phyloP scores from a whole-genome alignment of 30 jellyfish, hydroid and myxozoan species.

The Aurelia sp. region DNA sequence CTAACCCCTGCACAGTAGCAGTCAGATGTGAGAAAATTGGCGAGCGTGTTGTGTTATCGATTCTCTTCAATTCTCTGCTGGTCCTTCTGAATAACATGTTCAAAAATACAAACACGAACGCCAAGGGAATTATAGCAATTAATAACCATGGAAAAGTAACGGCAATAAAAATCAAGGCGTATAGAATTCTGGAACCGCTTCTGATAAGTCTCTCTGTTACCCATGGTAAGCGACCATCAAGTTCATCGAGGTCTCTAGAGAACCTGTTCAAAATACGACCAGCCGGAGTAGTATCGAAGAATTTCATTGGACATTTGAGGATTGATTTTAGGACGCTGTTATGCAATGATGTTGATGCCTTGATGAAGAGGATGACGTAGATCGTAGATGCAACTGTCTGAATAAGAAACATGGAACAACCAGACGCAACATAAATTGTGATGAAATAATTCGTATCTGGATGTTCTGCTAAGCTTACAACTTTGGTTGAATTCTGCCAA shows the following conservation, averaged over 20 bases:
- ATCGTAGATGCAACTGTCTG: slow-evolving; percentile 39
- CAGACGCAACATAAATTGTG: slow-evolving; percentile 50
- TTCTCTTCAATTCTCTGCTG: slow-evolving; percentile 65
- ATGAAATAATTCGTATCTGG: slow-evolving; percentile 56
- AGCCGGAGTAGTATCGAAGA: slow-evolving; percentile 75
- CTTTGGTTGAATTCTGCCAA: slow-evolving; percentile 8
- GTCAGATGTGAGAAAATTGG: slow-evolving; percentile 83
- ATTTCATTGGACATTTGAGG: slow-evolving; percentile 69
- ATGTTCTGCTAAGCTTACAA: slow-evolving; percentile 45
- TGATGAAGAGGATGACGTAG: slow-evolving; percentile 29
- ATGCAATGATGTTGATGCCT: slow-evolving; percentile 70
- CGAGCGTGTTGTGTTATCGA: slow-evolving; percentile 77
- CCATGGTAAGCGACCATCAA: slow-evolving; percentile 71
- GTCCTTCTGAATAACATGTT: slow-evolving; percentile 68
- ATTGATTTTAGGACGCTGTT: slow-evolving; percentile 49
- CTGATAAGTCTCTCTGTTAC: slow-evolving; percentile 33
- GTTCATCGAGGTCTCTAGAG: slow-evolving; percentile 74
- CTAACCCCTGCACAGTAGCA: slow-evolving; percentile 80
- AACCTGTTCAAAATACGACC: slow-evolving; percentile 80
- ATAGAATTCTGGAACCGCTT: slow-evolving; percentile 29
- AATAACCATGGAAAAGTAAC: slow-evolving; percentile 80
- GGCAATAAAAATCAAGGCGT: slow-evolving; percentile 51
- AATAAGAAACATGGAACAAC: slow-evolving; percentile 50
- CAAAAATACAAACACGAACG: slow-evolving; percentile 25
- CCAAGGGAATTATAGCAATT: slow-evolving; percentile 41